Evolutionary conservation across 2,113 vertebrate species (phyloP).

Genomic region (Callaeas wilsoni): DNA sequence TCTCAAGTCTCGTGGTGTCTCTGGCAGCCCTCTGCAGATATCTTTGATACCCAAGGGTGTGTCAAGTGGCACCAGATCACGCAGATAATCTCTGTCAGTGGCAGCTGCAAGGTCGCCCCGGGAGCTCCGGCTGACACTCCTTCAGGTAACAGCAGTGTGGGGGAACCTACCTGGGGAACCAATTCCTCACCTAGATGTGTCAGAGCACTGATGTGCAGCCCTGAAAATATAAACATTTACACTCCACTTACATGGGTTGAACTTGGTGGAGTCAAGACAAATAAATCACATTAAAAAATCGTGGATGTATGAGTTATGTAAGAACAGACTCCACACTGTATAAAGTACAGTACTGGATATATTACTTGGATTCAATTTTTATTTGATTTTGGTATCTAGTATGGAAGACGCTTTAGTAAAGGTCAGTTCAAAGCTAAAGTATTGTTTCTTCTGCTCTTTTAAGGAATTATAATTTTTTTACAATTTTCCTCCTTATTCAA

Average conservation of each 20-base stretch:
- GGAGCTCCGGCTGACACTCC: neutral
- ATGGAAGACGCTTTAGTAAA: neutral
- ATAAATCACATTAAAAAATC: neutral
- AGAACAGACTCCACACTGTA: neutral
- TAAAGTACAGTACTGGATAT: neutral
- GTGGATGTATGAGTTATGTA: neutral
- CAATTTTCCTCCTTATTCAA: neutral
- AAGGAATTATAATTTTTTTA: neutral
- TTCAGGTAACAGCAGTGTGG: neutral
- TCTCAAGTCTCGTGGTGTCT: neutral
- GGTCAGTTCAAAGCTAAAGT: neutral
- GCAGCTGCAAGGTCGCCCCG: neutral
- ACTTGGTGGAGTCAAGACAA: neutral
- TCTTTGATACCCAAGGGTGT: neutral
- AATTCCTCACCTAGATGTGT: neutral
- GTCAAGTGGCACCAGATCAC: neutral
- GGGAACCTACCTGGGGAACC: neutral
- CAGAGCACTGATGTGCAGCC: neutral
- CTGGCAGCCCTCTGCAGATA: neutral
- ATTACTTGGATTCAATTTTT: neutral
- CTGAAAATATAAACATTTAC: neutral
- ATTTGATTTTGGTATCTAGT: neutral
- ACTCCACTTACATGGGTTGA: neutral
- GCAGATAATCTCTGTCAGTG: neutral
- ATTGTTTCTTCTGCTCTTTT: neutral